Conservation (phyloP, 64 coral and sea anemone species). For the Actinia tenebrosa region DNA sequence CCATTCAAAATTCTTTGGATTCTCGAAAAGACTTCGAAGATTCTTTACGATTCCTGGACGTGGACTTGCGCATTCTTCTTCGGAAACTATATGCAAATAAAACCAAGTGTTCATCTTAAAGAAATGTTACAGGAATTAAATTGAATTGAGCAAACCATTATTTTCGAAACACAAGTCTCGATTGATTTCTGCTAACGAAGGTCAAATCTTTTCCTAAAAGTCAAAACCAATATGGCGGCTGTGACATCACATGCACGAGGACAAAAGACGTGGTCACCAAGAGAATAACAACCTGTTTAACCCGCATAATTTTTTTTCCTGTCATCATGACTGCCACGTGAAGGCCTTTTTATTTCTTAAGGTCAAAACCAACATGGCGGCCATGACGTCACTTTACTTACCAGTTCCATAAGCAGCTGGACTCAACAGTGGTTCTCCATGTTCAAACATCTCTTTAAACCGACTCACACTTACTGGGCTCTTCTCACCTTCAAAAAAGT, state of each 20-base stretch:
- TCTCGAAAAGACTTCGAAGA: constrained; percentile 5
- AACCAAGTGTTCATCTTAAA: no score
- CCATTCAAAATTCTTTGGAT: constrained; percentile 21
- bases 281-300: no score
- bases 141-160: no score
- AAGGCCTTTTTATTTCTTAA: no score
- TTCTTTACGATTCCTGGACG: constrained; percentile 21
- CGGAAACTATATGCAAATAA: neutral
- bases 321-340: no score
- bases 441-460: constrained; percentile 19
- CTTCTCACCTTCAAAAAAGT: neutral
- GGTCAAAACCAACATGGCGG: neutral
- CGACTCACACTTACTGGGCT: constrained; percentile 10
- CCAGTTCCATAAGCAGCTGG: neutral
- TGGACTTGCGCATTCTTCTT: constrained; percentile 7
- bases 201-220: neutral
- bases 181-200: no score
- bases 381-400: neutral
- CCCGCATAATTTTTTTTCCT: no score
- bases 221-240: neutral
- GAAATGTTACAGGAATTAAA: no score
- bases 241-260: no score
- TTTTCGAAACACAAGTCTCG: no score
- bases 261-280: no score
- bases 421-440: constrained; percentile 10